Evolutionary conservation across 2,797 vertebrate genomes (phyloP).

Genomic region (Botia almorhae): DNA sequence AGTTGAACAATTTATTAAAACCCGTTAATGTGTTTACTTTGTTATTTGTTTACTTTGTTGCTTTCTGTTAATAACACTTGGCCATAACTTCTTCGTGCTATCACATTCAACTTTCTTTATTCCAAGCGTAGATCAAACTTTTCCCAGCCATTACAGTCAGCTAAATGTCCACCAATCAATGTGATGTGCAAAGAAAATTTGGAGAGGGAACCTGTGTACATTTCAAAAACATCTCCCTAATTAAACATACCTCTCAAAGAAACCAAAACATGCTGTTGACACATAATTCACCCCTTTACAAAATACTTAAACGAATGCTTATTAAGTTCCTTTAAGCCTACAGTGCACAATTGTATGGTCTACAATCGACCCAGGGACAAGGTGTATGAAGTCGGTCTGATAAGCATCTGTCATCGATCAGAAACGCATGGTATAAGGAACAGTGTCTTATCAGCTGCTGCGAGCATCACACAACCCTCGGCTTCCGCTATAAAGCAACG

Average conservation of each 20-base stretch:
- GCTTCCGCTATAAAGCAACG: conserved; percentile 66
- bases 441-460: conserved; percentile 73
- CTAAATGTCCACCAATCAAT: background rate
- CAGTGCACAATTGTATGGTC: conserved; percentile 61
- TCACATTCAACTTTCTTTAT: background rate
- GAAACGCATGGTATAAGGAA: conserved; percentile 64
- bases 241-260: background rate
- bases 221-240: conserved; percentile 18
- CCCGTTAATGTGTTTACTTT: too few relatives aligned
- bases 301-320: background rate
- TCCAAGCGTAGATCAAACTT: conserved; percentile 4
- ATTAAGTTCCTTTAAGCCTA: conserved; percentile 22
- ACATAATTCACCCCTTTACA: background rate
- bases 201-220: background rate
- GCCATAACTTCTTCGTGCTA: background rate
- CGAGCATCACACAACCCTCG: conserved; percentile 64
- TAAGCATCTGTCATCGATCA: conserved; percentile 72
- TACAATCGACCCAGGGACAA: conserved; percentile 59
- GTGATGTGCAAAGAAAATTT: background rate
- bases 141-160: background rate
- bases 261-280: background rate
- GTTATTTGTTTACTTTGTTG: too few relatives aligned
- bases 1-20: too few relatives aligned
- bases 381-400: conserved; percentile 61
- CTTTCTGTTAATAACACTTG: background rate